A percentile compares a stretch with the other conserved stretches of the same genome.
Evolutionary conservation across 2,888 invertebrate genomes (phyloP).

Genomic region (Ormia ochracea): DNA sequence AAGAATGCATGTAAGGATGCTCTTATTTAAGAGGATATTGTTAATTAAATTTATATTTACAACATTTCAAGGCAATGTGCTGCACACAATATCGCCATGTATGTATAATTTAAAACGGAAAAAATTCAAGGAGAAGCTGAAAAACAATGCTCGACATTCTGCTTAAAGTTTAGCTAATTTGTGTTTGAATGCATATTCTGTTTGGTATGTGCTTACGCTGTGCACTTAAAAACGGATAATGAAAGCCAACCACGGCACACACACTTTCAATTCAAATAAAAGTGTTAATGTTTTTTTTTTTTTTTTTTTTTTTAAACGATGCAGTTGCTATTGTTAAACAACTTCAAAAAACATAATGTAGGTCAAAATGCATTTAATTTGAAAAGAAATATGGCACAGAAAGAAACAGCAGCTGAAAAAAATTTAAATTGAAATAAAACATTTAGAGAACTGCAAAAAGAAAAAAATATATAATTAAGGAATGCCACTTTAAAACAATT

Average conservation of each 20-base stretch:
- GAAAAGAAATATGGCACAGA: not conserved
- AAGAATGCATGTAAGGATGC: not conserved
- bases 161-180: conserved; percentile 40
- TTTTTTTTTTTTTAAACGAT: not conserved
- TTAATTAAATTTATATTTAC: conserved; percentile 55
- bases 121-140: not conserved
- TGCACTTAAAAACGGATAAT: conserved; percentile 4
- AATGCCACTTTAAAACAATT: not conserved
- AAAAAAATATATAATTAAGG: conserved; percentile 21
- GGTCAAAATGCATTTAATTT: conserved; percentile 40
- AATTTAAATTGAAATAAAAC: conserved; percentile 23
- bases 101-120: not conserved
- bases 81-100: not conserved
- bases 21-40: conserved; percentile 34
- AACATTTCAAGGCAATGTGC: conserved; percentile 50
- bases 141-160: not conserved
- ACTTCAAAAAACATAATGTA: conserved; percentile 4
- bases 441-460: conserved; percentile 7
- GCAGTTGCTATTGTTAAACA: conserved; percentile 10
- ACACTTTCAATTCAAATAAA: not conserved
- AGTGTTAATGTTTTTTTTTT: conserved; percentile 39
- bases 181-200: not conserved
- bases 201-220: too few species aligned
- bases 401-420: not conserved
- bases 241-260: conserved; percentile 9